Evolutionary conservation across 2,888 invertebrate species (phyloP).

Genomic region (Stenurella melanura): DNA sequence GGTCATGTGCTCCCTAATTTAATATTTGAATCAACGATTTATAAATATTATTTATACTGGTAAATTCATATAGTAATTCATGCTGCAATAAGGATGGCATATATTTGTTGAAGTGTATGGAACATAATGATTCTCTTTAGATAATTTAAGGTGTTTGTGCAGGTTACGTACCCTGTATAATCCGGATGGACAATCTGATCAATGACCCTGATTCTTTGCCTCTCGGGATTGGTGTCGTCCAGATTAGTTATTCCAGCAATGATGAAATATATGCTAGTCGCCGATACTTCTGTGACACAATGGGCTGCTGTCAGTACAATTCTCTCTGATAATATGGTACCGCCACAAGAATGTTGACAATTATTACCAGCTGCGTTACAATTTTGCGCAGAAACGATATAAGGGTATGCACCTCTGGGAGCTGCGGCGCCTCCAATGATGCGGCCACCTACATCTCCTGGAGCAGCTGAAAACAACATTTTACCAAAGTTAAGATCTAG

Average conservation of each 20-base stretch:
- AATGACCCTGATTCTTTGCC: not conserved
- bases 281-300: slow-evolving; percentile 6
- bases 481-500: no score
- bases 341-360: slow-evolving; percentile 5
- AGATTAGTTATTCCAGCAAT: not conserved
- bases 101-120: no score
- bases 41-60: no score
- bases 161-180: not conserved
- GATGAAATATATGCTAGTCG: not conserved
- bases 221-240: not conserved
- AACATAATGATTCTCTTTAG: no score
- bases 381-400: not conserved
- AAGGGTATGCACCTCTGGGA: not conserved
- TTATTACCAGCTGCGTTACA: not conserved
- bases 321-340: not conserved
- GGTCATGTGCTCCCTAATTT: no score
- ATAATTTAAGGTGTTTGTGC: no score
- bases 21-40: no score
- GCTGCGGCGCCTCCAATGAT: not conserved
- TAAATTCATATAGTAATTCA: no score
- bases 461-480: not conserved
- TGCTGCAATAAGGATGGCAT: no score
- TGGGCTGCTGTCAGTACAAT: slow-evolving; percentile 3
- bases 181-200: not conserved
- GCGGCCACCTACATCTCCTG: not conserved